Evolutionary conservation across 1,140 invertebrate genomes (phyloP).

Genomic region (Alviniconcha marisindica): DNA sequence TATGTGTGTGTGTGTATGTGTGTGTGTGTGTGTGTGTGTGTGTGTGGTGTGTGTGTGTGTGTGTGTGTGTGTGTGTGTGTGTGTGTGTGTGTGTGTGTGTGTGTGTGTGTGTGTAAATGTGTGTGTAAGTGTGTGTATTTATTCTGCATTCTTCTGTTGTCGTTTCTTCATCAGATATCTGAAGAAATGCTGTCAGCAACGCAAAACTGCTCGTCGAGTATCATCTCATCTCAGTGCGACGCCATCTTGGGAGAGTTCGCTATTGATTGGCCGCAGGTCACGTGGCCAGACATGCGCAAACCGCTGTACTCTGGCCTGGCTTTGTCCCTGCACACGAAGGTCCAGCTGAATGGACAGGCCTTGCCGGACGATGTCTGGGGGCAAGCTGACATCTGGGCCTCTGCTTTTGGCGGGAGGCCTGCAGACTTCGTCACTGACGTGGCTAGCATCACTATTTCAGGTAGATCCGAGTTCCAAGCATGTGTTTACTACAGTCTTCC

Average conservation of each 20-base stretch:
- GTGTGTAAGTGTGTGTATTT: too few species aligned
- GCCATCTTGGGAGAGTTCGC: conserved; percentile 56
- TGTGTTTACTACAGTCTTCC: too few species aligned
- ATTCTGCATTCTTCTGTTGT: neutral
- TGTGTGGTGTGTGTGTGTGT: too few species aligned
- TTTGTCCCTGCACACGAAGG: conserved; percentile 58
- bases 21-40: too few species aligned
- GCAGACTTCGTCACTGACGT: neutral
- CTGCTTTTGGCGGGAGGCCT: neutral
- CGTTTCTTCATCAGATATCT: conserved; percentile 44
- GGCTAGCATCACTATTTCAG: neutral
- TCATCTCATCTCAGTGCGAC: conserved; percentile 39
- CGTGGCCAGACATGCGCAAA: conserved; percentile 63
- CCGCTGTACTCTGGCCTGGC: conserved; percentile 68
- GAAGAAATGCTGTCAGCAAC: conserved; percentile 46
- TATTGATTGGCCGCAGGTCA: conserved; percentile 61
- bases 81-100: neutral
- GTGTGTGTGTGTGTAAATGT: neutral
- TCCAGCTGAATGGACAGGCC: conserved; percentile 45
- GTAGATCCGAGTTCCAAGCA: neutral
- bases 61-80: neutral
- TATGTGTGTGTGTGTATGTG: neutral
- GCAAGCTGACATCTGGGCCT: neutral
- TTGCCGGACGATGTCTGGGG: neutral
- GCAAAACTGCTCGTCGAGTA: conserved; percentile 12